Evolutionary conservation across 1,140 invertebrate genomes (phyloP).

Genomic region (Melitaea cinxia): DNA sequence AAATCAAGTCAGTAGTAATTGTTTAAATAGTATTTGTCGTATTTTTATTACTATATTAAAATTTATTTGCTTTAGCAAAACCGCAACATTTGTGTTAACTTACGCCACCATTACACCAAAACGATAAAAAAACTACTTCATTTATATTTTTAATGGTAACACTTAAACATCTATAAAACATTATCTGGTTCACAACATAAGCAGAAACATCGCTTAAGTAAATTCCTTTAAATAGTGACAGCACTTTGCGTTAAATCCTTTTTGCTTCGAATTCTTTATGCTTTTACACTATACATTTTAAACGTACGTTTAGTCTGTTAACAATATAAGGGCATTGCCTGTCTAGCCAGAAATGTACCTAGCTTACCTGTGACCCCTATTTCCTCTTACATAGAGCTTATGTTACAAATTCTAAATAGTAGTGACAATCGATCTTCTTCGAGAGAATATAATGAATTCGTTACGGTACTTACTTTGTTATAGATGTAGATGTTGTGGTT

Average conservation of each 20-base stretch:
- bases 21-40: too few relatives aligned
- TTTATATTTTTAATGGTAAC: too few relatives aligned
- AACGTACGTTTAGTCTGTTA: conserved; percentile 5
- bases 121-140: too few relatives aligned
- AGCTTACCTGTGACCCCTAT: not conserved
- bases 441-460: not conserved
- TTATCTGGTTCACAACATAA: too few relatives aligned
- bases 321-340: conserved; percentile 38
- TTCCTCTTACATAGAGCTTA: not conserved
- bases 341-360: conserved; percentile 29
- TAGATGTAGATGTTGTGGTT: not conserved
- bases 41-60: too few relatives aligned
- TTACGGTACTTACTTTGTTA: not conserved
- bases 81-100: too few relatives aligned
- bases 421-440: not conserved
- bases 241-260: not conserved
- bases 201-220: too few relatives aligned
- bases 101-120: too few relatives aligned
- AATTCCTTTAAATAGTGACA: too few relatives aligned
- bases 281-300: not conserved
- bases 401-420: not conserved
- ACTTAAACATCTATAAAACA: too few relatives aligned
- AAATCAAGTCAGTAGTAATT: too few relatives aligned
- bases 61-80: too few relatives aligned
- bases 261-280: not conserved